Base-by-base conservation (phyloP, 2,113 vertebrate species). In the Pseudolaguvia tuberculata region DNA sequence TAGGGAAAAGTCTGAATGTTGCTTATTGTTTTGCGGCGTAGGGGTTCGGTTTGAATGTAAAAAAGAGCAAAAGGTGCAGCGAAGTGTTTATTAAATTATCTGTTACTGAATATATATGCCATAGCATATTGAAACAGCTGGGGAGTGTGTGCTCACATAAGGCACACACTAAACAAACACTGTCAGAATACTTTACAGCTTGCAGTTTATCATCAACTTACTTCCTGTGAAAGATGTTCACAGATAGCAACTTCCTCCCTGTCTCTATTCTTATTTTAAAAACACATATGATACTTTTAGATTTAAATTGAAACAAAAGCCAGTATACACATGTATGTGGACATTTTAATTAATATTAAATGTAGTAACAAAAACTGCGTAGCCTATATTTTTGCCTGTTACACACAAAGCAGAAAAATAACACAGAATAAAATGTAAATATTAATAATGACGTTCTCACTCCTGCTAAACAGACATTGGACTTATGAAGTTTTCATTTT, bases 121-220 rank as follows among this genome's bases (percentile, higher is more conserved):
- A 50, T 13, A 23, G 51, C 17, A 15, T 73, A 72, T 62, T 75
- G 57, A 78, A 75, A 76, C 65, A 78, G 72, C 53, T 73, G 78
- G 58, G 7, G 45, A 52, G 48, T 48, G 45, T 63, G 52, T 63
- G 20, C 58, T 70, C 52, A 74, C 21, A 57, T 21, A 57, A 57
- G 25, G 51, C 61, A 68, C 15, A 20, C 11, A 73, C 47, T 74
- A 27, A 48, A 52, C 52, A 76, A 70, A 79, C 18, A 78, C 10
- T 25, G 66, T 11, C 48, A 55, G 56, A 67, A 57, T 14, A 21
- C 27, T 79, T 69, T 66, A 66, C 23, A 65, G 31, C 53, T 63
- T 48, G 55, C 9, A 15, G 71, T 56, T 62, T 68, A 78, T 68
- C 52, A 59, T 50, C 42, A 68, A 13, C 42, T 25, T 51, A 59